Percentiles rank a stretch among this genome's conserved stretches.
phyloP scores from a whole-genome alignment of 2,888 invertebrate genomes.

The Platynereis dumerilii region DNA sequence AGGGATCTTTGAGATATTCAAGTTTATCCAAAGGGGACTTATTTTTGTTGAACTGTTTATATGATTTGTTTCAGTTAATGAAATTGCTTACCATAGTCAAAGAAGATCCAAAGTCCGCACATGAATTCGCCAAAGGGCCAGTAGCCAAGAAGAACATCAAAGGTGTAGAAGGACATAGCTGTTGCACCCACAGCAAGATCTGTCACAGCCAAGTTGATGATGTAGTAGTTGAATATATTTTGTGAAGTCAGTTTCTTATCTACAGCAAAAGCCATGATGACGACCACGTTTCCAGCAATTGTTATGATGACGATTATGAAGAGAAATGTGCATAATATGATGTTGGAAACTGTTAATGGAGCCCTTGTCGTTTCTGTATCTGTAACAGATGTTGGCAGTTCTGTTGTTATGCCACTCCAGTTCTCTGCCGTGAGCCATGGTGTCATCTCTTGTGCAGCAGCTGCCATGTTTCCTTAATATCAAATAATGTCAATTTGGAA shows the following conservation, averaged over 20 bases:
- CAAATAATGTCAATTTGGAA: too few relatives aligned
- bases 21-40: too few relatives aligned
- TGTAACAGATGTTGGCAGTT: too few relatives aligned
- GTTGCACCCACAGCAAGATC: slow-evolving; percentile 55
- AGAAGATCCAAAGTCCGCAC: slow-evolving; percentile 61
- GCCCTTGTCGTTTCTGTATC: too few relatives aligned
- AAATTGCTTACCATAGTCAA: slow-evolving; percentile 62
- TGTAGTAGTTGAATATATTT: slow-evolving; percentile 56
- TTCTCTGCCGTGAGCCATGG: too few relatives aligned
- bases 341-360: slow-evolving; percentile 3
- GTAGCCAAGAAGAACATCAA: slow-evolving; percentile 53
- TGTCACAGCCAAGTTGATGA: slow-evolving; percentile 48
- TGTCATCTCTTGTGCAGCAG: too few relatives aligned
- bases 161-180: slow-evolving; percentile 59
- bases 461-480: too few relatives aligned
- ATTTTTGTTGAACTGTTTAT: too few relatives aligned
- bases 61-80: too few relatives aligned
- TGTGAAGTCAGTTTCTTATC: slow-evolving; percentile 50
- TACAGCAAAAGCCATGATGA: slow-evolving; percentile 50
- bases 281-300: slow-evolving; percentile 54
- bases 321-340: slow-evolving; percentile 40
- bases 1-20: too few relatives aligned
- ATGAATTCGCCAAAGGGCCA: slow-evolving; percentile 58
- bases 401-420: too few relatives aligned
- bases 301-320: slow-evolving; percentile 45